Base-by-base conservation (phyloP, 2,888 invertebrate genomes). In the Ichneumoninae sp. region DNA sequence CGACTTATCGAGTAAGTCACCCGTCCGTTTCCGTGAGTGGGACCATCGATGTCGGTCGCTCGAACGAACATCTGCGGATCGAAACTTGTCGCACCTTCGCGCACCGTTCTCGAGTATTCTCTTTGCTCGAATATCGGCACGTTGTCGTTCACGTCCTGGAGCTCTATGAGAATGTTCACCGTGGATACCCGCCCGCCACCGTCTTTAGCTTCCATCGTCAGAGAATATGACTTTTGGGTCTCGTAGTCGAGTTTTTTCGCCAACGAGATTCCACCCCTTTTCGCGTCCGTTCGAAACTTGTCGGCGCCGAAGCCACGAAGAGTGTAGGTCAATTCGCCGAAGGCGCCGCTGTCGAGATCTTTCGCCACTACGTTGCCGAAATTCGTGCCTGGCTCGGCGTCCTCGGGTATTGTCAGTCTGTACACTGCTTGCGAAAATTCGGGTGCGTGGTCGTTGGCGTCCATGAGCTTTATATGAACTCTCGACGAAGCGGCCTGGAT, bases 391-490 rank as follows among this genome's bases (percentile, higher is more conserved):
- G 95, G 94, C 0, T 95, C 94, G 0, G 96, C 94, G 91, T 96
- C 96, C 93, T 97, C 97, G 1, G 95, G 93, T 0, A 97, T 95
- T 60, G 95, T 95, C 57, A 97, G 95, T 78, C 95, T 95, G 89
- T 97, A 97, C 19, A 95, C 95, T 0, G 95, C 92, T 82, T 95
- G 94, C 8, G 95, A 94, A 89, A 97, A 97, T 52, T 95, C 93
- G 0, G 98, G 98, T 0, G 96, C 94, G 89, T 98, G 98, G 88
- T 98, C 98, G 90, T 98, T 98, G 71, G 96, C 96, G 92, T 98
- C 98, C 44, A 96, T 90, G 0, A 98, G 93, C 86, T 96, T 95
- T 1, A 96, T 95, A 75, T 95, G 95, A 0, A 97, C 95, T 87
- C 95, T 94, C 0, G 96, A 94, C 57, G 94, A 94, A 7, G 96